Evolutionary conservation across 92 coral and sea anemone species (phyloP).

Genomic region (Parazoanthus swiftii): DNA sequence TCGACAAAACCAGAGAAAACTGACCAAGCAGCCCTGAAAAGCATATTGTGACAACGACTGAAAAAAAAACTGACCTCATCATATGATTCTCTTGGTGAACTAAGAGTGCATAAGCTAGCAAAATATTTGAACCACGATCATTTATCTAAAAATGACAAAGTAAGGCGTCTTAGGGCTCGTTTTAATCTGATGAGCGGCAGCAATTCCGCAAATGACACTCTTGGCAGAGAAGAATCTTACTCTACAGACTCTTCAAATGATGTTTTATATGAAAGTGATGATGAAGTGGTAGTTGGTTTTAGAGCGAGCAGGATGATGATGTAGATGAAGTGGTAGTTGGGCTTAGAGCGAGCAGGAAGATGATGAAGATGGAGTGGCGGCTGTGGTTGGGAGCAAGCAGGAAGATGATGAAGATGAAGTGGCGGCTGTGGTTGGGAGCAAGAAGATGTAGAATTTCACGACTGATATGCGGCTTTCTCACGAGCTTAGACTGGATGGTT

Average conservation of each 20-base stretch:
- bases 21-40: constrained; percentile 57
- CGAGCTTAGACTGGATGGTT: constrained; percentile 27
- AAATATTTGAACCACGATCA: constrained; percentile 55
- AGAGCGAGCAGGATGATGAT: no score
- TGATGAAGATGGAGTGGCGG: constrained; percentile 53
- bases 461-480: constrained; percentile 18
- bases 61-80: constrained; percentile 59
- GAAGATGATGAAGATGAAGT: constrained; percentile 48
- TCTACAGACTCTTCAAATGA: constrained; percentile 35
- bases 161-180: constrained; percentile 56
- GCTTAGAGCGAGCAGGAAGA: constrained; percentile 22
- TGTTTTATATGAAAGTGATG: constrained; percentile 45
- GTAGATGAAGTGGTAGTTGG: constrained; percentile 46
- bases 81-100: constrained; percentile 54
- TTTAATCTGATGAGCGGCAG: constrained; percentile 51
- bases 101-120: constrained; percentile 59
- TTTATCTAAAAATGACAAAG: constrained; percentile 51
- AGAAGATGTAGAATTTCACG: constrained; percentile 40
- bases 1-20: constrained; percentile 54
- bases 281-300: no score
- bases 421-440: no score
- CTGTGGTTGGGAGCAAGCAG: constrained; percentile 36
- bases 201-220: constrained; percentile 35
- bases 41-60: constrained; percentile 57
- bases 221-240: constrained; percentile 37